Evolutionary conservation across 2,888 invertebrate genomes (phyloP).

Genomic region (Caenorhabditis sp.): DNA sequence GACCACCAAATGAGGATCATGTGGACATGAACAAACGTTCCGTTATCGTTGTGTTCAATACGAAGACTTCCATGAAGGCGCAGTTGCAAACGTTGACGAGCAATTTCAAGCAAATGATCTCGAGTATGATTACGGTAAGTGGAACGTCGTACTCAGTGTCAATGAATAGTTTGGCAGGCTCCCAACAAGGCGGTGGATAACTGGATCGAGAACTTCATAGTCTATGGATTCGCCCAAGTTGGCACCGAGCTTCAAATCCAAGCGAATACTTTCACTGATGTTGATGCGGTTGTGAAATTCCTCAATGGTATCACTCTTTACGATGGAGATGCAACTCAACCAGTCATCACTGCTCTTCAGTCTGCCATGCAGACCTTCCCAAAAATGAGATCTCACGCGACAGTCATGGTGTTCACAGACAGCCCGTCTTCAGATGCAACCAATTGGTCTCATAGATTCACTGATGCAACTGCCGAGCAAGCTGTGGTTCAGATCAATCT

Average conservation of each 20-base stretch:
- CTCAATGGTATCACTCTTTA: constrained; percentile 23
- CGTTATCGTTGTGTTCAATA: constrained; percentile 62
- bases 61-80: constrained; percentile 46
- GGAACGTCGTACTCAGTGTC: not conserved
- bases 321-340: constrained; percentile 50
- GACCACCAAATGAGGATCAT: constrained; percentile 62
- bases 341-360: constrained; percentile 41
- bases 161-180: not conserved
- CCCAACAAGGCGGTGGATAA: constrained; percentile 1
- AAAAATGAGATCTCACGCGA: constrained; percentile 46
- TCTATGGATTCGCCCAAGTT: constrained; percentile 51
- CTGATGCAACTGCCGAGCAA: constrained; percentile 47
- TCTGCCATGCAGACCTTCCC: constrained; percentile 46
- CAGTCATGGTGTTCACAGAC: constrained; percentile 54
- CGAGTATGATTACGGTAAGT: constrained; percentile 11
- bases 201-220: constrained; percentile 60
- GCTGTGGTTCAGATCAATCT: constrained; percentile 53
- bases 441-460: constrained; percentile 47
- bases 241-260: not conserved
- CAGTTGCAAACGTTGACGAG: constrained; percentile 36
- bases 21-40: constrained; percentile 50
- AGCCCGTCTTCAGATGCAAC: constrained; percentile 48
- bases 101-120: constrained; percentile 29
- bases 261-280: not conserved
- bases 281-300: constrained; percentile 7